Evolutionary conservation across 2,113 vertebrate genomes (phyloP).

Genomic region (human (Homo sapiens)): DNA sequence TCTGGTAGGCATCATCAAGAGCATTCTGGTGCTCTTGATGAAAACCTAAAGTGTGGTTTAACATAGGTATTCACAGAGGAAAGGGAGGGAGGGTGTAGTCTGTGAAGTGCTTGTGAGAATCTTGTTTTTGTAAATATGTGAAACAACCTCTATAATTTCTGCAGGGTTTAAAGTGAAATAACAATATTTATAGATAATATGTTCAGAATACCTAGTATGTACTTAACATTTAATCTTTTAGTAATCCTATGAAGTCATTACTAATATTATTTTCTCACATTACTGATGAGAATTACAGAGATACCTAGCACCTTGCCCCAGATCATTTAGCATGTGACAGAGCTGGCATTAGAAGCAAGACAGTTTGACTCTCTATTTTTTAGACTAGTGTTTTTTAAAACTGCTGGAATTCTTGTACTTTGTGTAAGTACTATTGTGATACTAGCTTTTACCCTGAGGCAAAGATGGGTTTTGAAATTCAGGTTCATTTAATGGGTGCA

Average conservation of each 20-base stretch:
- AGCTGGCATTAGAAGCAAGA: background rate
- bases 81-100: background rate
- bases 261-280: background rate
- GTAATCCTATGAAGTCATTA: background rate
- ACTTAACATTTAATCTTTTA: background rate
- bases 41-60: background rate
- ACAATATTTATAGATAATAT: background rate
- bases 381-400: background rate
- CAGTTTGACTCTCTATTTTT: background rate
- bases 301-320: background rate
- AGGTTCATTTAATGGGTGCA: background rate
- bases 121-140: background rate
- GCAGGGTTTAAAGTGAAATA: background rate
- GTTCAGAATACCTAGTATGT: background rate
- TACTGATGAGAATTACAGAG: background rate
- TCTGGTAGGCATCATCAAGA: background rate
- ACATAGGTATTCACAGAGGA: background rate
- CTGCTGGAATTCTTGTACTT: background rate
- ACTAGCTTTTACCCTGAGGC: background rate
- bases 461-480: constrained; percentile 23
- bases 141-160: background rate
- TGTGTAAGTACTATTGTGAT: background rate
- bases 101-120: background rate
- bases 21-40: background rate
- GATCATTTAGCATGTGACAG: background rate